These are phyloP conservation scores for Caenorhabditis sp. DNA, from an alignment of 2,888 invertebrate species.

Conservation along the genomic window DNA sequence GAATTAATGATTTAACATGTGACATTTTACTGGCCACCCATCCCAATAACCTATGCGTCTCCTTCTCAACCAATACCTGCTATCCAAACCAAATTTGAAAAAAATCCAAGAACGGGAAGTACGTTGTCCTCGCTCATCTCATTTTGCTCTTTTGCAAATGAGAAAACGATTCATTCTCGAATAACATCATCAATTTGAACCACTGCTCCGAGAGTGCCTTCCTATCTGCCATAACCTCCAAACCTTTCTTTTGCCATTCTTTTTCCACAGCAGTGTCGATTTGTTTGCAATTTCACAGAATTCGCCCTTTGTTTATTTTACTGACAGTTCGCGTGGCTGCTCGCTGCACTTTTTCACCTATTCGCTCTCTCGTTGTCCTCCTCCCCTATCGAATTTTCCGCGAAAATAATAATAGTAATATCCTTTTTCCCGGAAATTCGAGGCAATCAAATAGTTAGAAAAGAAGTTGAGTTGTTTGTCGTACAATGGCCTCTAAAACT, in stretches of 20 bases:
- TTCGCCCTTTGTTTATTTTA: constrained; percentile 51
- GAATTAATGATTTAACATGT: not conserved
- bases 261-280: constrained; percentile 33
- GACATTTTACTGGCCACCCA: not conserved
- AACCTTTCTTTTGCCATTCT: not conserved
- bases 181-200: constrained; percentile 1
- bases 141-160: not conserved
- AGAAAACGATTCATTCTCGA: not conserved
- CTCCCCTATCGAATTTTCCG: not conserved
- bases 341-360: constrained; percentile 37
- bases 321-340: constrained; percentile 47
- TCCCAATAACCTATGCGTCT: too few relatives aligned
- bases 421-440: constrained; percentile 20
- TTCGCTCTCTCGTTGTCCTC: constrained; percentile 17
- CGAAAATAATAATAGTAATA: not conserved
- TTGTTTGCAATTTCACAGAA: constrained; percentile 62
- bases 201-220: constrained; percentile 5
- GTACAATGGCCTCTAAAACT: constrained; percentile 41
- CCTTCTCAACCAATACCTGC: too few relatives aligned
- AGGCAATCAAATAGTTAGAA: constrained; percentile 20
- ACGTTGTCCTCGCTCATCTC: too few relatives aligned
- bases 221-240: constrained; percentile 1
- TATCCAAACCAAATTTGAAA: too few relatives aligned
- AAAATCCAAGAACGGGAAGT: too few relatives aligned
- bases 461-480: constrained; percentile 18